Evolutionary conservation across 1,140 invertebrate genomes (phyloP).

Genomic region (Bilobella aurantiaca): DNA sequence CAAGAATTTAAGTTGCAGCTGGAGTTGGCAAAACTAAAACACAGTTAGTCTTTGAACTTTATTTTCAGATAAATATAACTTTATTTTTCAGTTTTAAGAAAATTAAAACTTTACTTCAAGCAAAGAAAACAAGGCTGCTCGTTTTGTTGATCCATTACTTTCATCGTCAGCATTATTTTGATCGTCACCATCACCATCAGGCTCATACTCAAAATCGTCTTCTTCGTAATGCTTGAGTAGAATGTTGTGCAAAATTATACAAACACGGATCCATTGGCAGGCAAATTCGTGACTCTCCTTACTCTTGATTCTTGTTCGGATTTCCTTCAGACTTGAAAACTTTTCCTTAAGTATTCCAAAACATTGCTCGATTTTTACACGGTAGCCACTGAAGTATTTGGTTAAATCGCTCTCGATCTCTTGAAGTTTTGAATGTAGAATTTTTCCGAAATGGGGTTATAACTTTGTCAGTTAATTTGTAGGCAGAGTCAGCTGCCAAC

Average conservation of each 20-base stretch:
- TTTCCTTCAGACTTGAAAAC: conserved; percentile 8
- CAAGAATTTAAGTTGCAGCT: conserved; percentile 1
- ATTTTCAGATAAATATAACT: neutral
- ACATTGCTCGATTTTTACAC: conserved; percentile 9
- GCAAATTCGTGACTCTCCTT: neutral
- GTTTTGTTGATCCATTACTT: conserved; percentile 1
- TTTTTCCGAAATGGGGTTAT: conserved; percentile 15
- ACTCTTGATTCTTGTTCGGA: neutral
- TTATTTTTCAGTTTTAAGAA: neutral
- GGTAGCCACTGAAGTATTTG: conserved; percentile 9
- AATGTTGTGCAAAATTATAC: conserved; percentile 11
- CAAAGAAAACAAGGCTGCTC: neutral
- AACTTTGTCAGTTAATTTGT: neutral
- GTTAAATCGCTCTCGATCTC: conserved; percentile 7
- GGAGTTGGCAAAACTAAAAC: neutral
- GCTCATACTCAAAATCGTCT: neutral
- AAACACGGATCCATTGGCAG: conserved; percentile 4
- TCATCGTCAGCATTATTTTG: neutral
- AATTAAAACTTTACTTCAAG: neutral
- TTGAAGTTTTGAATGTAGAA: neutral
- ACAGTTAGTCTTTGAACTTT: neutral
- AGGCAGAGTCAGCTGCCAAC: conserved; percentile 22
- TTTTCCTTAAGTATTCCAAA: conserved; percentile 17
- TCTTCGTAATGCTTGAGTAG: neutral
- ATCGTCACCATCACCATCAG: neutral